Evolutionary conservation across 2,113 vertebrate species (phyloP), one percentile per base, ranked within the genome.

Genomic region (Larimichthys polyactis): DNA sequence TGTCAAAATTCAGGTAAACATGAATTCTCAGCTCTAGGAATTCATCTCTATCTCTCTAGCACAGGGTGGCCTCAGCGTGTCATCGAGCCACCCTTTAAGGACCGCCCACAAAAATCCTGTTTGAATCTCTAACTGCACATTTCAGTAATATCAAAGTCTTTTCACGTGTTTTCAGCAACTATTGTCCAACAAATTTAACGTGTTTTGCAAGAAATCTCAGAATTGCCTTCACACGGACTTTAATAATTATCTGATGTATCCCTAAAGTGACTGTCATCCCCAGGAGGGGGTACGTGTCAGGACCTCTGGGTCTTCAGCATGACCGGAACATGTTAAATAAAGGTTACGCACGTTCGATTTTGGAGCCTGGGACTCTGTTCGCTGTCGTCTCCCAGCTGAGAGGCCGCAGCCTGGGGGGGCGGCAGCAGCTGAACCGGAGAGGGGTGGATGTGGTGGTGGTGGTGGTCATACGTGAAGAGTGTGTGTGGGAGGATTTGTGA

Each of bases 401-500:
- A 59, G 57, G 24, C 24, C 57, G 3, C 5, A 71, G 51, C 69
- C 14, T 17, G 52, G 14, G 8, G 32, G 32, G 32, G 24, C 19
- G 15, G 24, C 16, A 60, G 16, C 15, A 19, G 58, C 8, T 1
- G 24, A 59, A 17, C 24, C 15, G 9, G 3, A 32, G 59, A 2
- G 29, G 16, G 58, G 59, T 10, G 4, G 27, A 27, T 1, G 32
- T 32, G 51, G n/a, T 9, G 58, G 59, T 10, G 4, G 27, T 2
- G 52, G 29, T 64, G 62, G 11, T 46, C 11, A 11, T 82, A 70
- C 69, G 67, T 74, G 51, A 20, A 29, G 54, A 51, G 51, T 22
- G 66, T 71, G 74, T 62, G 57, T 82, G 75, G 60, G 73, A 54
- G 63, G 63, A 36, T 83, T 60, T 71, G 27, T 19, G 24, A 58